phyloP scores from a whole-genome alignment of 2,113 vertebrate species.

The Thalassoma bifasciatum region DNA sequence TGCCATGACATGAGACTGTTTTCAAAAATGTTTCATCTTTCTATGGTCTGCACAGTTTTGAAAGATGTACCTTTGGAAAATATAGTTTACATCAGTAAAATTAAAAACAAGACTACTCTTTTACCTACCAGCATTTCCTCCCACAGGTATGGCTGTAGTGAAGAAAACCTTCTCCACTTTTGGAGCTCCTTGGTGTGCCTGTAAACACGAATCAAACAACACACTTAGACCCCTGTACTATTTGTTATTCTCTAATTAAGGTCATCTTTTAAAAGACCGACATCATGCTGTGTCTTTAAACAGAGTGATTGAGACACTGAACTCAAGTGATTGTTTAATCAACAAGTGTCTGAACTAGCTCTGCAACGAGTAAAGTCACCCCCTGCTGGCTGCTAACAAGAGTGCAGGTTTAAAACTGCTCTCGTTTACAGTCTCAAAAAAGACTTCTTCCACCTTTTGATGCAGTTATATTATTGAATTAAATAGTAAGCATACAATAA shows the following conservation, averaged over 20 bases:
- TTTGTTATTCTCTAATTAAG: not conserved
- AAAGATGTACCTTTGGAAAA: no score
- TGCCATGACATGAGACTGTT: no score
- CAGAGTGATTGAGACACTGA: no score
- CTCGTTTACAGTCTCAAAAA: no score
- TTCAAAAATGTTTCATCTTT: no score
- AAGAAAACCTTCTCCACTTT: slow-evolving; percentile 99
- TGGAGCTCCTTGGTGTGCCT: slow-evolving; percentile 86
- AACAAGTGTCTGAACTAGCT: not conserved
- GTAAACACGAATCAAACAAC: slow-evolving; percentile 35
- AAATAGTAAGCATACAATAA: no score
- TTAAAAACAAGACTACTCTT: no score
- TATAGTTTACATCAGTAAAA: no score
- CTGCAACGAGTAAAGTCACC: not conserved
- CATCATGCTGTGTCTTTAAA: no score
- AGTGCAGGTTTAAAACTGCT: not conserved
- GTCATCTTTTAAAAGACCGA: not conserved
- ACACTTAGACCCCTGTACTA: not conserved
- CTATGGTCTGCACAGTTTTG: no score
- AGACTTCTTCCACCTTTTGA: no score
- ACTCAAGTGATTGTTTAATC: not conserved
- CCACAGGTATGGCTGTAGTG: slow-evolving; percentile 95
- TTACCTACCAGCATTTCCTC: slow-evolving; percentile 90
- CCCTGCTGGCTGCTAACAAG: not conserved
- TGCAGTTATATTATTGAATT: no score